These are phyloP conservation scores for Zosterops borbonicus DNA, from an alignment of 2,113 vertebrate genomes.

Conservation along the genomic window DNA sequence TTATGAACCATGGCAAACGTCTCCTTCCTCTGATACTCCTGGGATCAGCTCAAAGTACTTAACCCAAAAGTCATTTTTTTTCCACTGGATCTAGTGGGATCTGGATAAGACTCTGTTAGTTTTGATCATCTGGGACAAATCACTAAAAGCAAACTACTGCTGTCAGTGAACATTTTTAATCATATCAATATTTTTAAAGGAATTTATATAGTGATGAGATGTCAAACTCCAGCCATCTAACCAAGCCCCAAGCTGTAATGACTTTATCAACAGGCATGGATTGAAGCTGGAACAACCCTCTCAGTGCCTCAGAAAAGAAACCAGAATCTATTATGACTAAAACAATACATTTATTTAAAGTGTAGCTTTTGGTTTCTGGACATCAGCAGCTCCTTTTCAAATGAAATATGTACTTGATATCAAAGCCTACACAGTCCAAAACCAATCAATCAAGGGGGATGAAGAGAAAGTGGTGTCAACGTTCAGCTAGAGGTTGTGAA, in stretches of 20 bases:
- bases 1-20: neutral
- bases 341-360: neutral
- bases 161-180: neutral
- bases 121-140: neutral
- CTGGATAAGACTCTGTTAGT: neutral
- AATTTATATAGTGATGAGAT: neutral
- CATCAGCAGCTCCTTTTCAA: neutral
- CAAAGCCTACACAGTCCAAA: neutral
- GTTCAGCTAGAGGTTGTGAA: neutral
- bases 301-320: neutral
- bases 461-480: neutral
- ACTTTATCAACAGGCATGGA: neutral
- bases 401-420: neutral
- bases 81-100: neutral
- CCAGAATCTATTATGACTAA: neutral
- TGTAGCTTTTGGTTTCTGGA: neutral
- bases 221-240: neutral
- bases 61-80: neutral
- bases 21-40: neutral
- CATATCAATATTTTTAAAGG: neutral
- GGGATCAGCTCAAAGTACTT: neutral
- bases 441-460: neutral
- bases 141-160: neutral
- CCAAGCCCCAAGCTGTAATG: neutral
- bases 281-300: neutral